These are phyloP conservation scores for Okamejei kenojei DNA, from an alignment of 2,797 vertebrate genomes.

Conservation along the genomic window DNA sequence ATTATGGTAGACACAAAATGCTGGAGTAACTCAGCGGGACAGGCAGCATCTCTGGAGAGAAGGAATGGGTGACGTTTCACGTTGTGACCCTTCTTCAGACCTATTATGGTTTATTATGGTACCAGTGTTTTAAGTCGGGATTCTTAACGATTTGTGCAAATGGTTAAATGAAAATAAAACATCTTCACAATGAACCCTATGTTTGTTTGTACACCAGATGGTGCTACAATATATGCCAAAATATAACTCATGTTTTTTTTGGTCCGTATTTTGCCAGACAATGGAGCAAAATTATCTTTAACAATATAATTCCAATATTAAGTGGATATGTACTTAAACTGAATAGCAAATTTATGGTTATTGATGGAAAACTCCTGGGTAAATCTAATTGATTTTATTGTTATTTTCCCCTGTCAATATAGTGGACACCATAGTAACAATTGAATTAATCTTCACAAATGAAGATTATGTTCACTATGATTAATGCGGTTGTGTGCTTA, in stretches of 20 bases:
- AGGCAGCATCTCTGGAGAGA: too few species aligned
- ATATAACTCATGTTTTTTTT: neutral
- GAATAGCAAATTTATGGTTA: neutral
- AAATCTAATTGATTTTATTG: neutral
- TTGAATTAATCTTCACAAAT: neutral
- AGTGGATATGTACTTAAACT: neutral
- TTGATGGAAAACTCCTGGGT: neutral
- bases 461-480: neutral
- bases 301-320: neutral
- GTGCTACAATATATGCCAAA: conserved; percentile 12
- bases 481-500: neutral
- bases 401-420: neutral
- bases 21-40: too few species aligned
- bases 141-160: neutral
- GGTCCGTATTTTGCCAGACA: too few species aligned
- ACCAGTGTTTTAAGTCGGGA: neutral
- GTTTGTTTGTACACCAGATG: conserved; percentile 7
- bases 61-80: too few species aligned
- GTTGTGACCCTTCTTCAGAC: too few species aligned
- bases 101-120: neutral
- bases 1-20: too few species aligned
- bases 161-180: too few species aligned
- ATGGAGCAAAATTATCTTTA: neutral
- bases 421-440: neutral
- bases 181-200: neutral